phyloP scores from a whole-genome alignment of 1,140 invertebrate species.

The Hyposmocoma kahamanoa region DNA sequence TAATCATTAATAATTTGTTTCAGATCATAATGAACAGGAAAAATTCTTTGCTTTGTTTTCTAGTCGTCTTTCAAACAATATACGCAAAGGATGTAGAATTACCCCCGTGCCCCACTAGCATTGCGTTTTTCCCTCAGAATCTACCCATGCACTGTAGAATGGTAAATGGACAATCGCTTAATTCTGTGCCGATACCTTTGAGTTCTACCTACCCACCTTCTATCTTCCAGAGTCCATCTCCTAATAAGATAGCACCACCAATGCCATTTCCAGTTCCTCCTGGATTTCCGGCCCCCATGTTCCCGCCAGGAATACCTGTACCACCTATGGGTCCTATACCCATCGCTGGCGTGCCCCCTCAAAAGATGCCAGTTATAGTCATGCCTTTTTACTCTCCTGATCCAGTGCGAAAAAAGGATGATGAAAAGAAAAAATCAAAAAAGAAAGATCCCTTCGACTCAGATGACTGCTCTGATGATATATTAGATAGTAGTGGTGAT shows the following conservation, averaged over 20 bases:
- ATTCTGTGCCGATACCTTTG: not conserved
- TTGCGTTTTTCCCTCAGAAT: slow-evolving; percentile 52
- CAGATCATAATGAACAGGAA: slow-evolving; percentile 4
- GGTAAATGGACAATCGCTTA: slow-evolving; percentile 14
- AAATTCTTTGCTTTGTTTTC: not conserved
- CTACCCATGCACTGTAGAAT: slow-evolving; percentile 61
- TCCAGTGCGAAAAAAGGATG: slow-evolving; percentile 12
- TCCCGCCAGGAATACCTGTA: slow-evolving; percentile 25
- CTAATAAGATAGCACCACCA: slow-evolving; percentile 17
- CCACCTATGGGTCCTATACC: slow-evolving; percentile 20
- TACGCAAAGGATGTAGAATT: slow-evolving; percentile 22
- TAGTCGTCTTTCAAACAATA: slow-evolving; percentile 18
- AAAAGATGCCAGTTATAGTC: slow-evolving; percentile 61
- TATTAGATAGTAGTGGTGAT: too few relatives aligned
- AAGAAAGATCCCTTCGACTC: too few relatives aligned
- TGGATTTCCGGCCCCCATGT: slow-evolving; percentile 12
- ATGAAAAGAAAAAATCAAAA: slow-evolving; percentile 22
- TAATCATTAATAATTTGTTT: not conserved
- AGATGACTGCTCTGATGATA: too few relatives aligned
- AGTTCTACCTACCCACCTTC: slow-evolving; percentile 6
- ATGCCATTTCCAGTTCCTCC: slow-evolving; percentile 21
- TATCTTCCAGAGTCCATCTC: slow-evolving; percentile 21
- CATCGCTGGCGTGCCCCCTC: slow-evolving; percentile 22
- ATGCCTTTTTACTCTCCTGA: slow-evolving; percentile 63
- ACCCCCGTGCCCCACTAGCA: slow-evolving; percentile 49